A percentile compares a stretch with the other conserved stretches of the same genome.
phyloP scores from a whole-genome alignment of 2,888 invertebrate genomes.

The Volucella inflata region DNA sequence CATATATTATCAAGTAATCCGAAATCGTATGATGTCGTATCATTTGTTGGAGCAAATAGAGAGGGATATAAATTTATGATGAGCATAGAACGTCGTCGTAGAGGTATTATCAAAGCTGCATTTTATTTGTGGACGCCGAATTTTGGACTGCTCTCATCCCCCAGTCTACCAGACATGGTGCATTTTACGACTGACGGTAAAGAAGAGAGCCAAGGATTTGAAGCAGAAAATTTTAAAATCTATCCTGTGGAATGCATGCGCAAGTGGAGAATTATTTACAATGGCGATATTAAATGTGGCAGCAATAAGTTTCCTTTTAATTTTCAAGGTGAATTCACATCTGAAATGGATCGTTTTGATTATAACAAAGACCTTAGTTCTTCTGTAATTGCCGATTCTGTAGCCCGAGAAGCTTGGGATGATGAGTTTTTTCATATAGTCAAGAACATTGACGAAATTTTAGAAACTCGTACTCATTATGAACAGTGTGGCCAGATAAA shows the following conservation, averaged over 20 bases:
- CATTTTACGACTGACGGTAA: slow-evolving; percentile 84
- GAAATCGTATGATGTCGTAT: slow-evolving; percentile 89
- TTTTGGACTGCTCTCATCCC: slow-evolving; percentile 88
- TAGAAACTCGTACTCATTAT: slow-evolving; percentile 88
- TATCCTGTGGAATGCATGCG: slow-evolving; percentile 89
- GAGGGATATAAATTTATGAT: slow-evolving; percentile 88
- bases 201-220: slow-evolving; percentile 85
- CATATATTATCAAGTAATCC: slow-evolving; percentile 84
- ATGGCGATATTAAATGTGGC: slow-evolving; percentile 86
- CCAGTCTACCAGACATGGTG: slow-evolving; percentile 89
- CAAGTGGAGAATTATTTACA: slow-evolving; percentile 88
- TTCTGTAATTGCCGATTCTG: slow-evolving; percentile 88
- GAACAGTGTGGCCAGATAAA: slow-evolving; percentile 90
- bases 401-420: slow-evolving; percentile 91
- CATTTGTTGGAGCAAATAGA: slow-evolving; percentile 88
- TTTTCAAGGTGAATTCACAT: slow-evolving; percentile 87
- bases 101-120: slow-evolving; percentile 88
- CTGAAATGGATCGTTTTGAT: slow-evolving; percentile 87
- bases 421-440: slow-evolving; percentile 87
- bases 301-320: slow-evolving; percentile 85
- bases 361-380: slow-evolving; percentile 90
- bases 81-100: slow-evolving; percentile 88
- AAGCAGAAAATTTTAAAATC: slow-evolving; percentile 89
- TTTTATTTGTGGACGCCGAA: slow-evolving; percentile 88
- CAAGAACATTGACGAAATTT: slow-evolving; percentile 85